A percentile compares a stretch with the other conserved stretches of the same genome.
phyloP scores from a whole-genome alignment of 2,113 vertebrate genomes.

The Anguilla japonica region DNA sequence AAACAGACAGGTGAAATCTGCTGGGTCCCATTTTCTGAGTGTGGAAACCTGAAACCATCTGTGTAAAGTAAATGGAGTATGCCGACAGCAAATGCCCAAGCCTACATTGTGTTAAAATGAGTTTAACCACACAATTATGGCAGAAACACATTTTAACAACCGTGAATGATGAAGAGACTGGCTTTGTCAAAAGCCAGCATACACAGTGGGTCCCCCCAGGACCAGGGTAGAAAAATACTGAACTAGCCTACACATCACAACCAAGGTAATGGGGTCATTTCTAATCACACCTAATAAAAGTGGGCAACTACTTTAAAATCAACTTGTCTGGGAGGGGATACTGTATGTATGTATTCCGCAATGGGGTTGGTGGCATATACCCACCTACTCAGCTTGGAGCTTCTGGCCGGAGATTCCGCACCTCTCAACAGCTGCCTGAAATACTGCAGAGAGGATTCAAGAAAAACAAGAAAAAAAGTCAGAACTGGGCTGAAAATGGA shows the following conservation, averaged over 20 bases:
- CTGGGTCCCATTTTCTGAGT: too few relatives aligned
- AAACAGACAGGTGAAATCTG: too few relatives aligned
- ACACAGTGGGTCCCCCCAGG: too few relatives aligned
- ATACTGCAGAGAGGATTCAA: constrained; percentile 73
- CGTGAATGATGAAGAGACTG: too few relatives aligned
- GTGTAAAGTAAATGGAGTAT: too few relatives aligned
- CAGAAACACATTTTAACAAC: too few relatives aligned
- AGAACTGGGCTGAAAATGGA: background rate
- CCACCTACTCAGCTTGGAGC: constrained; percentile 83
- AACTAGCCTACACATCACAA: background rate
- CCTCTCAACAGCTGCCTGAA: constrained; percentile 90
- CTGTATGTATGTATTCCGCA: background rate
- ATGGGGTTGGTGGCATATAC: constrained; percentile 23
- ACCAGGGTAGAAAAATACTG: background rate
- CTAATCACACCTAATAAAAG: background rate
- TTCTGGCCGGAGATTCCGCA: constrained; percentile 84
- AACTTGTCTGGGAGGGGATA: background rate
- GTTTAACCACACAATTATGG: too few relatives aligned
- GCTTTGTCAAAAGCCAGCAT: too few relatives aligned
- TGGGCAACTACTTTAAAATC: background rate
- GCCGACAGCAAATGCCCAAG: too few relatives aligned
- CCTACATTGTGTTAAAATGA: too few relatives aligned
- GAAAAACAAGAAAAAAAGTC: background rate
- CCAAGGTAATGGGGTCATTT: background rate
- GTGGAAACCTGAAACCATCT: too few relatives aligned